Evolutionary conservation across 2,888 invertebrate genomes (phyloP).

Genomic region (Patella caerulea): DNA sequence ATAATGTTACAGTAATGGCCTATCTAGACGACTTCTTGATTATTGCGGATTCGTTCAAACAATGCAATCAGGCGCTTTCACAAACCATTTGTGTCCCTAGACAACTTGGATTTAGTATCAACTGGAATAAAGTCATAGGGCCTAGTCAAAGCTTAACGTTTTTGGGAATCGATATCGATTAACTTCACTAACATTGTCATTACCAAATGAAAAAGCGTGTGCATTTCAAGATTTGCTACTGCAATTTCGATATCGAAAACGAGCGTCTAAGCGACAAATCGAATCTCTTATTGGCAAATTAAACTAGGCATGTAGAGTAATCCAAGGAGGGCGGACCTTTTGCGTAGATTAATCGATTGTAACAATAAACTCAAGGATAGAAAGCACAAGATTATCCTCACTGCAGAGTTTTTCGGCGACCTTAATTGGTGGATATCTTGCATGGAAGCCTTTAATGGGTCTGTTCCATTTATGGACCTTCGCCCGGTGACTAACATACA

Average conservation of each 20-base stretch:
- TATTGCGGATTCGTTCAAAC: background rate
- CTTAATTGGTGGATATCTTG: no score
- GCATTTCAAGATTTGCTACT: background rate
- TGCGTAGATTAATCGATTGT: background rate
- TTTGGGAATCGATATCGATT: conserved; percentile 2
- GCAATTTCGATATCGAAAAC: background rate
- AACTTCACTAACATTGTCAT: conserved; percentile 4
- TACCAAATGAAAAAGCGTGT: background rate
- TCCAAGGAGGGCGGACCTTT: background rate
- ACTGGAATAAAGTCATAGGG: conserved; percentile 4
- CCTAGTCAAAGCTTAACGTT: conserved; percentile 7
- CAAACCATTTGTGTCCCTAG: background rate
- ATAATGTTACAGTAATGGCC: background rate
- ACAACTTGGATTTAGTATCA: conserved; percentile 12
- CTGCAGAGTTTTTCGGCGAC: no score
- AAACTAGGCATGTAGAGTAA: background rate
- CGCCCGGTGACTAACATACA: no score
- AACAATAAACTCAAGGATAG: background rate
- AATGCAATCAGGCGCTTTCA: background rate
- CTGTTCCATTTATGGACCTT: no score
- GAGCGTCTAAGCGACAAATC: conserved; percentile 11
- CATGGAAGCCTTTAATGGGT: no score
- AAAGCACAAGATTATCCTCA: background rate
- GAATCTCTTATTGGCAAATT: conserved; percentile 14
- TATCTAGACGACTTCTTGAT: no score